These are phyloP conservation scores for Scaptomyza flava DNA, from an alignment of 2,888 invertebrate genomes.

Conservation along the genomic window DNA sequence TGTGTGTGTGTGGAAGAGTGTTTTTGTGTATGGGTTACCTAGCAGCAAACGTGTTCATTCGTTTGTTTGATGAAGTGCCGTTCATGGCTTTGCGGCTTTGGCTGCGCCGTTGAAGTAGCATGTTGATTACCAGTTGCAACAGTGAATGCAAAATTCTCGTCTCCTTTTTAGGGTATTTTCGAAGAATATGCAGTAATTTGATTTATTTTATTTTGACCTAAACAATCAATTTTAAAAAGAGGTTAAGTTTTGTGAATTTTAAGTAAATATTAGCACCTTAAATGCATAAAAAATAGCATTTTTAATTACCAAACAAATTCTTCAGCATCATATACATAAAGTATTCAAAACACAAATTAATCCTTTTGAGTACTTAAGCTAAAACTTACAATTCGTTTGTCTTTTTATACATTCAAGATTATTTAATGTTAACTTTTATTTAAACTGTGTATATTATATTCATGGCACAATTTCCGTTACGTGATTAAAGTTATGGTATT, in stretches of 20 bases:
- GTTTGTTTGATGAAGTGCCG: slow-evolving; percentile 63
- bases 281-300: neutral
- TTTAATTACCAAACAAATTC: neutral
- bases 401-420: neutral
- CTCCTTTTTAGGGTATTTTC: neutral
- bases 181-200: neutral
- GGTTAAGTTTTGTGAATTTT: too few relatives aligned
- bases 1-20: neutral
- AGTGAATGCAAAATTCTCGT: slow-evolving; percentile 25
- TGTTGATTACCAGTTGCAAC: slow-evolving; percentile 16
- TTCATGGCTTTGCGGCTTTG: slow-evolving; percentile 55
- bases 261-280: neutral
- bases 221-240: too few relatives aligned
- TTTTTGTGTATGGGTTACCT: slow-evolving; percentile 44
- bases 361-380: too few relatives aligned
- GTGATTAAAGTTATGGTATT: neutral
- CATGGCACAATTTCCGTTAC: slow-evolving; percentile 3
- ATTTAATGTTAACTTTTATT: neutral
- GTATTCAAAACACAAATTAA: too few relatives aligned
- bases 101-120: slow-evolving; percentile 36
- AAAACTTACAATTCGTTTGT: too few relatives aligned
- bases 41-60: slow-evolving; percentile 62
- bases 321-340: too few relatives aligned
- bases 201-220: too few relatives aligned
- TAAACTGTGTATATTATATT: neutral